These are phyloP conservation scores for Phrynocephalus forsythii DNA, from an alignment of 2,797 vertebrate genomes.

Conservation along the genomic window DNA sequence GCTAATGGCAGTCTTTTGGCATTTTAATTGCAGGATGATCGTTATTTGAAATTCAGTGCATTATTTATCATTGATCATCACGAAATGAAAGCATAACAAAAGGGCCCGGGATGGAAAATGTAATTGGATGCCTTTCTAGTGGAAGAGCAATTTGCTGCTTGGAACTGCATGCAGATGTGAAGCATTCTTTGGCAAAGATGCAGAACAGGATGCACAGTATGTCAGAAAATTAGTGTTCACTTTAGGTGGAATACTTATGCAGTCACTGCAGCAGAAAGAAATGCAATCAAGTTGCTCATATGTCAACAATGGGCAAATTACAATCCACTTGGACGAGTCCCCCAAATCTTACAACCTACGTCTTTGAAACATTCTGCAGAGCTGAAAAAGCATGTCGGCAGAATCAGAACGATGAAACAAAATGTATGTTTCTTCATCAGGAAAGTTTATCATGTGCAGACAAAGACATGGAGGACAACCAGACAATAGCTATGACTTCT, in stretches of 20 bases:
- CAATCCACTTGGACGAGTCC: background rate
- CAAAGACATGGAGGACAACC: background rate
- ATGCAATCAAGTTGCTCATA: constrained; percentile 19
- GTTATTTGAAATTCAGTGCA: constrained; percentile 19
- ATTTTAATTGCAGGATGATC: constrained; percentile 11
- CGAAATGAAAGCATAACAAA: constrained; percentile 2
- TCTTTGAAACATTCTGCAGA: background rate
- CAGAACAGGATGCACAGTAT: constrained; percentile 11
- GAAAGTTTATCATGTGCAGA: background rate
- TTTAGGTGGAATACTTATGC: constrained; percentile 17
- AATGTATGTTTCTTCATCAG: too few relatives aligned
- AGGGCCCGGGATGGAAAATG: constrained; percentile 10
- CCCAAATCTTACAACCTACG: background rate
- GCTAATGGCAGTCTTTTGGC: constrained; percentile 10
- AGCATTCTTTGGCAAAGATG: background rate
- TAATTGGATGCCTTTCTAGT: constrained; percentile 6
- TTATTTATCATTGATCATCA: constrained; percentile 17
- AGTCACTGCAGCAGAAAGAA: constrained; percentile 27
- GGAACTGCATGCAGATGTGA: background rate
- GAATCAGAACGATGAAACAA: too few relatives aligned
- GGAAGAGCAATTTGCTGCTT: constrained; percentile 5
- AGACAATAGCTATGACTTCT: background rate
- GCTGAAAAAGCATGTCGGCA: background rate
- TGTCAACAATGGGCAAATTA: constrained; percentile 1
- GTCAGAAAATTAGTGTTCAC: constrained; percentile 12